A percentile compares a stretch with the other conserved stretches of the same genome.
Evolutionary conservation across 30 jellyfish, hydroid and myxozoan species (phyloP).

Genomic region (Catostylus mosaicus): DNA sequence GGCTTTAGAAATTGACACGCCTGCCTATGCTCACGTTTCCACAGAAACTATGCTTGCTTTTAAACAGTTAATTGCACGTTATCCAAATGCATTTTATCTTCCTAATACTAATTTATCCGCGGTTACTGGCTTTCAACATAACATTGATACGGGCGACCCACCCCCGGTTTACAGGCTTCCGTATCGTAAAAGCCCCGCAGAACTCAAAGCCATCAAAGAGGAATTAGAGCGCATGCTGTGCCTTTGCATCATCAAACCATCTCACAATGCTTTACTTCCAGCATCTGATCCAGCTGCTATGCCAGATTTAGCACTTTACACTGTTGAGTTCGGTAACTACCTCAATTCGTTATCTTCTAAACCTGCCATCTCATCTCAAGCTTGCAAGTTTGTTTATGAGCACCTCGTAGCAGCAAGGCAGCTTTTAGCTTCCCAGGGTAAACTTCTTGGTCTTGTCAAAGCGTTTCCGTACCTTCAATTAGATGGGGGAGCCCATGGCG

Average conservation of each 20-base stretch:
- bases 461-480: no score
- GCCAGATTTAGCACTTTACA: not conserved
- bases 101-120: not conserved
- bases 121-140: not conserved
- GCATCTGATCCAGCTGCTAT: constrained; percentile 32
- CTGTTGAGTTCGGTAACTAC: not conserved
- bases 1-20: constrained; percentile 10
- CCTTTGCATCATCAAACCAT: not conserved
- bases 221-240: not conserved
- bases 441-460: no score
- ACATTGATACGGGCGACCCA: constrained; percentile 18
- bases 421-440: no score
- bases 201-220: not conserved
- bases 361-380: not conserved
- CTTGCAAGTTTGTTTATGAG: not conserved
- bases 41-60: not conserved
- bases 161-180: constrained; percentile 18
- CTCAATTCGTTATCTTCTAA: not conserved
- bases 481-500: no score
- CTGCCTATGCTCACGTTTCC: constrained; percentile 2
- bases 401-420: no score
- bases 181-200: constrained; percentile 23
- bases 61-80: not conserved
- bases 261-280: not conserved
- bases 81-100: not conserved